Base-by-base conservation (phyloP, 2,888 invertebrate genomes). In the Acleris cristana region DNA sequence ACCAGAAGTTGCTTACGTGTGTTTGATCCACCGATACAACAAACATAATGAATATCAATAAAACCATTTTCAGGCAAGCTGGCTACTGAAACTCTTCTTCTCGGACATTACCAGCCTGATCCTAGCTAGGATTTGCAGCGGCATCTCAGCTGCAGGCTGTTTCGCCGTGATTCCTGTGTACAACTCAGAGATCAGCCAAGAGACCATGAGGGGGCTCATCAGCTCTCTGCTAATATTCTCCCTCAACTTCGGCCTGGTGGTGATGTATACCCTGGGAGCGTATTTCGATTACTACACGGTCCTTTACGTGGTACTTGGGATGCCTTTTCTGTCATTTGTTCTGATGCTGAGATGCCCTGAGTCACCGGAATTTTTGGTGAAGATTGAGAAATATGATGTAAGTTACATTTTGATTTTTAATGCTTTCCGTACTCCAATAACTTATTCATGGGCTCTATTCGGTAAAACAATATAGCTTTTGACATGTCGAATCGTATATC, bases 301-400 rank as follows among this genome's bases (percentile, higher is more conserved):
- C 3, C 49, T 88, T 3, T 86, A 83, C 77, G 76, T 81, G 0
- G 80, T 80, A 2, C 21, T 86, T 1, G 74, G 76, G n/a, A 63
- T 87, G 5, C 84, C 86, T 0, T 63, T 86, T 0, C 4, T 83
- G 1, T 81, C 82, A 12, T 71, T 81, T 2, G 23, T 85, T 3
- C 53, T 85, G 19, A 82, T 90, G 80, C 48, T 83, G 16, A 82
- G 79, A 66, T 85, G 86, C 63, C 89, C 89, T 2, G 88, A 89
- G 69, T 87, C 89, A 2, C 90, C 91, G 12, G 83, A 85, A 0
- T 87, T 80, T 72, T 76, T 88, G 60, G 80, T 90, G 3, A 87
- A 87, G 58, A 76, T 72, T 19, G 88, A 83, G 3, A 83, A 80
- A 49, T 73, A 78, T 68, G 80, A 89, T 65, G 88, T 90, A 64